Conservation (phyloP, 2,888 invertebrate species). For the Barypeithes pellucidus region DNA sequence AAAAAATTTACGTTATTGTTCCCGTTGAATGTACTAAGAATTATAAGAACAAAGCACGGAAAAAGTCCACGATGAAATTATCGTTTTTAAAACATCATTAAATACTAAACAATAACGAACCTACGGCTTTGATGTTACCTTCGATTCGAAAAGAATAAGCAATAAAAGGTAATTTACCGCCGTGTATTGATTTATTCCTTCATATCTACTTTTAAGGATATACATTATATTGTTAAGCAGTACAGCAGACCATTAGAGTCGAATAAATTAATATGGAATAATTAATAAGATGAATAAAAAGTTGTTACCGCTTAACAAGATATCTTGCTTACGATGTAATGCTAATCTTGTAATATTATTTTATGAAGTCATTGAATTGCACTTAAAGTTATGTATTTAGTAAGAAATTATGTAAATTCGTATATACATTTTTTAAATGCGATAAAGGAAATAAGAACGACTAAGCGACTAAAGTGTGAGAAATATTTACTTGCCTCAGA, state of each 20-base stretch:
- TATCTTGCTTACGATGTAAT: too few species aligned
- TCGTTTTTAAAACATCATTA: conserved; percentile 54
- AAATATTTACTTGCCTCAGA: too few species aligned
- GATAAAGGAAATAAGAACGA: too few species aligned
- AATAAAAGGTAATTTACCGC: conserved; percentile 55
- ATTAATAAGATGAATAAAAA: conserved; percentile 7
- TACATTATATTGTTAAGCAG: conserved; percentile 40
- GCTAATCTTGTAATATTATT: too few species aligned
- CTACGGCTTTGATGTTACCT: conserved; percentile 54
- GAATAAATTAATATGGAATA: conserved; percentile 24
- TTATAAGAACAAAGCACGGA: conserved; percentile 50
- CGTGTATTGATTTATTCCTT: conserved; percentile 55
- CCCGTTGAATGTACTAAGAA: conserved; percentile 42
- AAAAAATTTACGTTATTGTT: conserved; percentile 48
- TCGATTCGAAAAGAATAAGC: conserved; percentile 53
- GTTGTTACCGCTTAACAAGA: background rate
- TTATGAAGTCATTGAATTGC: too few species aligned
- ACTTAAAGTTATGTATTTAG: too few species aligned
- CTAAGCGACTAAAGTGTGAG: too few species aligned
- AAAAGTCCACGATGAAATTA: conserved; percentile 50
- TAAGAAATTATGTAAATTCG: too few species aligned
- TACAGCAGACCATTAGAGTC: conserved; percentile 17
- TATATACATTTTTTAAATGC: background rate
- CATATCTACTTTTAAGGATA: conserved; percentile 34
- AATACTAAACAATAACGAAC: conserved; percentile 54